Percentiles rank a stretch among this genome's conserved stretches.
phyloP scores from a whole-genome alignment of 2,888 invertebrate species.

The Oligia latruncula region DNA sequence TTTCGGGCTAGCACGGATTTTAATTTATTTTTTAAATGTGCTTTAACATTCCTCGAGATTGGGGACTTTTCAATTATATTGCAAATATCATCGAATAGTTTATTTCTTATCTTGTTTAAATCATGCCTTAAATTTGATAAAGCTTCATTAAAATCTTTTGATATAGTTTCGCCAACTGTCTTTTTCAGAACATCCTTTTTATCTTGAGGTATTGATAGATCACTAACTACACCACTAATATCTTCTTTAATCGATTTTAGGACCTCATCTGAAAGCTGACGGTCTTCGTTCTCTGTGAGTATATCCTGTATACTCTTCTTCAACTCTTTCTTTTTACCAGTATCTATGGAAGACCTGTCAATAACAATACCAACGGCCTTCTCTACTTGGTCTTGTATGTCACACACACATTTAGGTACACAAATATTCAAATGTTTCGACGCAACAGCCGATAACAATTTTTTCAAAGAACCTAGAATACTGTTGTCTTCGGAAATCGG shows the following conservation, averaged over 20 bases:
- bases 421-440: slow-evolving; percentile 26
- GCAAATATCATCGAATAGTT: slow-evolving; percentile 31
- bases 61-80: slow-evolving; percentile 40
- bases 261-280: slow-evolving; percentile 25
- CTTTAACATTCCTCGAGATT: slow-evolving; percentile 31
- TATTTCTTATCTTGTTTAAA: slow-evolving; percentile 22
- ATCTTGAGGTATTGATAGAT: slow-evolving; percentile 35
- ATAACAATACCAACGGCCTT: slow-evolving; percentile 32
- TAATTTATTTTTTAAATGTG: slow-evolving; percentile 40
- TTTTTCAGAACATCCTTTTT: slow-evolving; percentile 27
- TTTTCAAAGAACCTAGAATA: slow-evolving; percentile 25
- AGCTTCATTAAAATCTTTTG: slow-evolving; percentile 47
- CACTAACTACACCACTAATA: slow-evolving; percentile 25
- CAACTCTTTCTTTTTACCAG: slow-evolving; percentile 7
- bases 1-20: slow-evolving; percentile 21
- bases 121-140: slow-evolving; percentile 14
- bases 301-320: slow-evolving; percentile 41
- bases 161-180: slow-evolving; percentile 34
- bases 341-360: slow-evolving; percentile 27
- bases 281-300: slow-evolving; percentile 21
- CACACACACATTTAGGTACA: slow-evolving; percentile 33
- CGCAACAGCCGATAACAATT: slow-evolving; percentile 20
- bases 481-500: slow-evolving; percentile 16
- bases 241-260: slow-evolving; percentile 16
- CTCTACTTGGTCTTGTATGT: slow-evolving; percentile 30